Conservation (phyloP, 2,888 invertebrate species). For the Nephrotoma guestfalica region DNA sequence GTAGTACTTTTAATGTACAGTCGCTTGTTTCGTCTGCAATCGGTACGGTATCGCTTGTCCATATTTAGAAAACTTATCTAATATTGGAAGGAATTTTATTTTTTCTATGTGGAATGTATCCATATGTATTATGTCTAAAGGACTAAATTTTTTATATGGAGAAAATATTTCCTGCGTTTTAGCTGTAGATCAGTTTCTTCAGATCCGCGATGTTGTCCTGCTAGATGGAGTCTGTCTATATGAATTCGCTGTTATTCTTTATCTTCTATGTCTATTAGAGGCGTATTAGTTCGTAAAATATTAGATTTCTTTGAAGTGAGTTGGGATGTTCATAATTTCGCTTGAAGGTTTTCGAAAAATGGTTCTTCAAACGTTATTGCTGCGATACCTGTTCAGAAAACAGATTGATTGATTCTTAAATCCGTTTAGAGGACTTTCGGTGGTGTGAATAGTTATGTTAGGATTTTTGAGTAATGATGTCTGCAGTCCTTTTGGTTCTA, state of each 20-base stretch:
- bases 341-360: too few relatives aligned
- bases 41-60: conserved; percentile 6
- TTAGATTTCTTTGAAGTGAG: too few relatives aligned
- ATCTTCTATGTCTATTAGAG: background rate
- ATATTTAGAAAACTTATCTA: conserved; percentile 10
- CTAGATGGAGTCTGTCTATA: background rate
- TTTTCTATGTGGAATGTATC: conserved; percentile 9
- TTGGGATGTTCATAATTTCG: too few relatives aligned
- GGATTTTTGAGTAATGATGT: background rate
- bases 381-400: too few relatives aligned
- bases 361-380: too few relatives aligned
- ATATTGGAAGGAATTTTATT: conserved; percentile 6
- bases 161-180: background rate
- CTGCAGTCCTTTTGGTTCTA: background rate
- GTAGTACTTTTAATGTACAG: background rate
- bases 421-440: background rate
- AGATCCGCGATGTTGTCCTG: background rate
- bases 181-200: background rate
- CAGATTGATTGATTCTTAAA: background rate
- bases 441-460: background rate
- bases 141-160: conserved; percentile 5
- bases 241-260: background rate
- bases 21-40: conserved; percentile 6
- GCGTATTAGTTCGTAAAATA: too few relatives aligned
- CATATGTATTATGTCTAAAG: conserved; percentile 7